phyloP scores from a whole-genome alignment of 1,140 invertebrate species.

The Eriocheir sinensis region DNA sequence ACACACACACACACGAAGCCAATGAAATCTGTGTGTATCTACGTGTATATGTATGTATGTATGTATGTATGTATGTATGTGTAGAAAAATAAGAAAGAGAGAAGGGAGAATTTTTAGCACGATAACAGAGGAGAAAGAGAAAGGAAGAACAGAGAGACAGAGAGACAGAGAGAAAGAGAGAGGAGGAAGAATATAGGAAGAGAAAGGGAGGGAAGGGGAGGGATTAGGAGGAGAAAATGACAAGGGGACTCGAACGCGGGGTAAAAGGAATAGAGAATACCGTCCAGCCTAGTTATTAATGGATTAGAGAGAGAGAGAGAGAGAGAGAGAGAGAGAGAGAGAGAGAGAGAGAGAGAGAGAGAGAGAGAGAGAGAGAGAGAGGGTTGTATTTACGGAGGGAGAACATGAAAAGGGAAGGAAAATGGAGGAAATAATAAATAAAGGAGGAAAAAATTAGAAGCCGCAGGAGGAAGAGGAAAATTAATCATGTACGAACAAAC shows the following conservation, averaged over 20 bases:
- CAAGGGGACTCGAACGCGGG: not conserved
- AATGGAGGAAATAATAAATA: not conserved
- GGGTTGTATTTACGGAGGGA: not conserved
- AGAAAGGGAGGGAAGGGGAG: slow-evolving; percentile 15
- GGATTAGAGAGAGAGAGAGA: not conserved
- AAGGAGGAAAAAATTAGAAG: not conserved
- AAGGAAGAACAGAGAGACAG: not conserved
- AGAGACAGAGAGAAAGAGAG: not conserved
- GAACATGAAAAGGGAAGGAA: not conserved
- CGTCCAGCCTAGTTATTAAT: not conserved
- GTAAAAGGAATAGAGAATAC: not conserved
- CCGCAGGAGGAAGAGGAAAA: not conserved
- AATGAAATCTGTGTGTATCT: slow-evolving; percentile 39
- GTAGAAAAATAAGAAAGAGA: not conserved
- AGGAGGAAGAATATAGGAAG: not conserved
- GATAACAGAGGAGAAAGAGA: not conserved
- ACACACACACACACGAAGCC: slow-evolving; percentile 43
- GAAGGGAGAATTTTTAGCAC: too few species aligned
- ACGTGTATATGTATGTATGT: slow-evolving; percentile 53
- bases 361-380: not conserved
- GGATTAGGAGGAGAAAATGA: not conserved
- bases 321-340: not conserved
- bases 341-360: not conserved
- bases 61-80: not conserved
- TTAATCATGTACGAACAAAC: not conserved